A percentile compares a stretch with the other conserved stretches of the same genome.
These are phyloP conservation scores for Paragorgia papillata DNA, from an alignment of 92 coral and sea anemone genomes.

Conservation along the genomic window DNA sequence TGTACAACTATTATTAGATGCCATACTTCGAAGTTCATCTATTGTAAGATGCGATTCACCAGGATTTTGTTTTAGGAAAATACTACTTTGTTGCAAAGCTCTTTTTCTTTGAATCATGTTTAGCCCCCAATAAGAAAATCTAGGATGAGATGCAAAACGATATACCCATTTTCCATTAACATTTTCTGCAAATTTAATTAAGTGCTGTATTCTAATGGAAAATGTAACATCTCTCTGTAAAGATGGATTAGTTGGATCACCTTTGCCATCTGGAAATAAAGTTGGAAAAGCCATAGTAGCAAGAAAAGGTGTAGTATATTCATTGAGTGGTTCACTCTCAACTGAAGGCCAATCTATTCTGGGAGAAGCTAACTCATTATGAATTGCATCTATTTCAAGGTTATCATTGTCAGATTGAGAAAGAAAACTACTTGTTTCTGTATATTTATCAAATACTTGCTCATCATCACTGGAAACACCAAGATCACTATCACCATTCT, in stretches of 20 bases:
- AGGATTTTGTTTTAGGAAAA: too few relatives aligned
- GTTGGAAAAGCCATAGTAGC: too few relatives aligned
- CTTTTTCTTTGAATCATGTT: constrained; percentile 58
- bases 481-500: too few relatives aligned
- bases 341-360: constrained; percentile 54
- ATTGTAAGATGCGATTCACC: too few relatives aligned
- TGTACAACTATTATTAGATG: constrained; percentile 39
- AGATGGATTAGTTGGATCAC: too few relatives aligned
- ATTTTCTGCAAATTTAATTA: constrained; percentile 52
- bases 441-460: constrained; percentile 35
- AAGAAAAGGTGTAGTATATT: constrained; percentile 51
- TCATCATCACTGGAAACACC: constrained; percentile 10
- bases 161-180: constrained; percentile 52
- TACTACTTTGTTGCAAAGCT: constrained; percentile 49
- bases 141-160: constrained; percentile 54
- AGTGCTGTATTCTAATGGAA: constrained; percentile 38
- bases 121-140: constrained; percentile 49
- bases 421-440: constrained; percentile 47
- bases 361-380: constrained; percentile 12
- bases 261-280: too few relatives aligned
- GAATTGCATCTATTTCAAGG: constrained; percentile 55
- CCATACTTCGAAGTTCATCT: constrained; percentile 57
- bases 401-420: constrained; percentile 40
- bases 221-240: constrained; percentile 46
- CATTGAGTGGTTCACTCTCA: constrained; percentile 50